Evolutionary conservation across 2,797 vertebrate genomes (phyloP).

Genomic region (Pelodytes ibericus): DNA sequence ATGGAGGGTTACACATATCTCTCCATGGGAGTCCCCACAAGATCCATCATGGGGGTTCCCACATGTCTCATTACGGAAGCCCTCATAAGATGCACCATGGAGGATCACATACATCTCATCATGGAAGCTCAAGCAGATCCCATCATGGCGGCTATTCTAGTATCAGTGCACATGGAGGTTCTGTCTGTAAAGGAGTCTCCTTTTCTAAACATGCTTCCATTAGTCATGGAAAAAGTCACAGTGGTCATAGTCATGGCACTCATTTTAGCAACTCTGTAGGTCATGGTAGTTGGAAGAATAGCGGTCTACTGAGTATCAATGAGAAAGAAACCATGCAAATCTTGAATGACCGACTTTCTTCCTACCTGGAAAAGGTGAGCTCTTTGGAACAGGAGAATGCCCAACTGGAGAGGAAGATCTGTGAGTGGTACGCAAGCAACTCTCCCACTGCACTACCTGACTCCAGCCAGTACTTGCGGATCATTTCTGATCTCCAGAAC

Average conservation of each 20-base stretch:
- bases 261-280: constrained; percentile 25
- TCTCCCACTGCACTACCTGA: constrained; percentile 77
- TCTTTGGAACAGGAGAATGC: constrained; percentile 83
- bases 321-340: constrained; percentile 96
- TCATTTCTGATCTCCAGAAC: constrained; percentile 85
- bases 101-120: not conserved
- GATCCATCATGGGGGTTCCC: constrained; percentile 5
- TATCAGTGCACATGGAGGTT: constrained; percentile 32
- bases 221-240: constrained; percentile 60
- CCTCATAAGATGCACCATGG: not conserved
- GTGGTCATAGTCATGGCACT: constrained; percentile 29
- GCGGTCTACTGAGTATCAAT: constrained; percentile 53
- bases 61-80: not conserved
- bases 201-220: constrained; percentile 29
- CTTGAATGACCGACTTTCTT: constrained; percentile 90
- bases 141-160: constrained; percentile 6
- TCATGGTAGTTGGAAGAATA: constrained; percentile 29
- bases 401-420: constrained; percentile 85
- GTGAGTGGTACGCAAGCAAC: constrained; percentile 82
- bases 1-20: not conserved
- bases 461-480: constrained; percentile 79
- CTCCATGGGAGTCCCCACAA: not conserved
- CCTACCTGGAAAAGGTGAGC: constrained; percentile 91
- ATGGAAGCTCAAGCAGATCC: constrained; percentile 8
- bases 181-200: constrained; percentile 20